A percentile compares a stretch with the other conserved stretches of the same genome.
Conservation (phyloP, 2,888 invertebrate genomes). For the Pseudeuparius sepicola region DNA sequence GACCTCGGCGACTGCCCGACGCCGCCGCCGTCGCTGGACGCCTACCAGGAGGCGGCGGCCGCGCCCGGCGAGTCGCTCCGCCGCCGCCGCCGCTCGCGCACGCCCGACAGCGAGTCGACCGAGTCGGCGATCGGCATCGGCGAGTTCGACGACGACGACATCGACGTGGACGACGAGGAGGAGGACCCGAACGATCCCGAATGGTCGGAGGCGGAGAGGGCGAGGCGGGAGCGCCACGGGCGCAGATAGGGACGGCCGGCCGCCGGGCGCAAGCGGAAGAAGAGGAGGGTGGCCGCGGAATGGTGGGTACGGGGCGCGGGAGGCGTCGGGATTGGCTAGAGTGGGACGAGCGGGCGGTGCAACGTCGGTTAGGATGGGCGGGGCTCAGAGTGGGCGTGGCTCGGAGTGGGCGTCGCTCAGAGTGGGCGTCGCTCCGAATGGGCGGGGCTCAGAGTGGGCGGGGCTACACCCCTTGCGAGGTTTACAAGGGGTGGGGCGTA, state of each 20-base stretch:
- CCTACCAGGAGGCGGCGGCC: not conserved
- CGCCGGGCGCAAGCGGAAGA: too few relatives aligned
- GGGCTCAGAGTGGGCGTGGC: too few relatives aligned
- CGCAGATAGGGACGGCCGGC: slow-evolving; percentile 29
- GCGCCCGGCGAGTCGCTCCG: not conserved
- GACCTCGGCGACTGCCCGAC: slow-evolving; percentile 22
- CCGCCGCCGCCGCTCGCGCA: slow-evolving; percentile 23
- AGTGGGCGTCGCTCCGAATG: too few relatives aligned
- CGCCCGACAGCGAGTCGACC: slow-evolving; percentile 41
- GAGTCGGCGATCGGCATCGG: slow-evolving; percentile 59
- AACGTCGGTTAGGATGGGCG: too few relatives aligned
- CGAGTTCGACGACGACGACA: slow-evolving; percentile 60
- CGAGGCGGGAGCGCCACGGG: slow-evolving; percentile 34
- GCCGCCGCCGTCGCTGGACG: not conserved
- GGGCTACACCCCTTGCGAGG: too few relatives aligned
- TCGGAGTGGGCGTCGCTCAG: too few relatives aligned
- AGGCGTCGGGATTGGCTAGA: too few relatives aligned
- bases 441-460: too few relatives aligned
- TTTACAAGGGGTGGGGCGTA: too few relatives aligned
- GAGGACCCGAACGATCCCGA: slow-evolving; percentile 83
- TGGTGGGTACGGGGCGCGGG: too few relatives aligned
- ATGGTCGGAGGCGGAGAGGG: slow-evolving; percentile 50
- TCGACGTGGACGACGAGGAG: slow-evolving; percentile 56
- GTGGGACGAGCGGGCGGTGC: too few relatives aligned
- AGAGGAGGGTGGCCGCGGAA: too few relatives aligned